Conservation (phyloP, 2,888 invertebrate genomes). For the Brachylomia viminalis region DNA sequence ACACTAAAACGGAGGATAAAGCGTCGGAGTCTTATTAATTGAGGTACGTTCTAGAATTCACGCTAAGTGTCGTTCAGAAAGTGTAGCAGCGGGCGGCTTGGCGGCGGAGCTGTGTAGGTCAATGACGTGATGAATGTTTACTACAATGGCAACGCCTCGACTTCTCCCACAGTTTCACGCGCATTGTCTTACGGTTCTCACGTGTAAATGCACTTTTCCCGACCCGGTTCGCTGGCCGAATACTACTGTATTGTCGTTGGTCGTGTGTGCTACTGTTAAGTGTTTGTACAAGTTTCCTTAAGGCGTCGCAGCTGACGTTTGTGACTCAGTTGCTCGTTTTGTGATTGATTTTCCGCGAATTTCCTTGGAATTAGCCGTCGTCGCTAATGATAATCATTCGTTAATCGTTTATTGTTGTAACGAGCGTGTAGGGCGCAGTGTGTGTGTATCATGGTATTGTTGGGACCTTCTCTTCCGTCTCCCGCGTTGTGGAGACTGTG, state of each 20-base stretch:
- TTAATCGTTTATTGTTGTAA: slow-evolving; percentile 38
- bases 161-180: slow-evolving; percentile 88
- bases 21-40: slow-evolving; percentile 61
- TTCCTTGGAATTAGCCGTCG: slow-evolving; percentile 64
- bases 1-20: slow-evolving; percentile 65
- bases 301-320: slow-evolving; percentile 63
- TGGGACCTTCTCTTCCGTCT: slow-evolving; percentile 69
- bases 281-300: slow-evolving; percentile 68
- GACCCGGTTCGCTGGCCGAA: slow-evolving; percentile 71
- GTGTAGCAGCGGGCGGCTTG: slow-evolving; percentile 55
- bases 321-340: slow-evolving; percentile 74
- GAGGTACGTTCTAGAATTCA: slow-evolving; percentile 75
- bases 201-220: slow-evolving; percentile 80
- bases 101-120: slow-evolving; percentile 71
- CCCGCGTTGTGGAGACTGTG: slow-evolving; percentile 75
- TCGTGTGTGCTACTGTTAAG: slow-evolving; percentile 70
- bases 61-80: slow-evolving; percentile 68
- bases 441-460: slow-evolving; percentile 75
- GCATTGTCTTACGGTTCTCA: slow-evolving; percentile 87
- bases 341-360: slow-evolving; percentile 76
- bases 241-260: slow-evolving; percentile 63
- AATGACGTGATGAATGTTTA: slow-evolving; percentile 90
- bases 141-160: slow-evolving; percentile 90
- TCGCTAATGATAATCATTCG: slow-evolving; percentile 56
- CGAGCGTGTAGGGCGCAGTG: slow-evolving; percentile 42